Evolutionary conservation across 2,888 invertebrate species (phyloP), one percentile per base, ranked within the genome.

Genomic region (Chaetogeoica ovagalla): DNA sequence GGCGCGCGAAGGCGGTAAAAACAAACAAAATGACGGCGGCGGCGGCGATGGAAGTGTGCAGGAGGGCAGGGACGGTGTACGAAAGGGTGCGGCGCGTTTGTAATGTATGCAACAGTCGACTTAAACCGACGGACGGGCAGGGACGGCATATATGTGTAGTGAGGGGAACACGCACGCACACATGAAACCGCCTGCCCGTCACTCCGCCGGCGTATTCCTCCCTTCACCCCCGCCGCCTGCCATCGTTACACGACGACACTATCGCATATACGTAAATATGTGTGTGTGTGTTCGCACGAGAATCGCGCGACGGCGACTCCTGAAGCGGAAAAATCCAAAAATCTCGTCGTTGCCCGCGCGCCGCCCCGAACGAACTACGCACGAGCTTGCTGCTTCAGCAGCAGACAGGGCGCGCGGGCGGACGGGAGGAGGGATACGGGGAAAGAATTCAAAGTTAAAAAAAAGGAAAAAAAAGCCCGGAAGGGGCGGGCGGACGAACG

Each of bases 21-120:
- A 82, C 77, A 82, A 74, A 82, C 72, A 74, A 76, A 81, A 74
- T 66, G 74, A 82, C 69, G 81, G 82, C 66, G 60, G 71, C 83
- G 83, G 83, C 82, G 84, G 83, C 83, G 84, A 30, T 30, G 30
- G 30, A 30, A 30, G 30, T 30, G 84, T 82, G 82, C 82, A 81
- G 83, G 87, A 4, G 85, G 86, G 85, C 87, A 86, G 86, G 85
- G 85, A 1, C 30, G 30, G 30, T 30, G 30, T 30, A 30, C 30
- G 30, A 30, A 30, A 30, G 30, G 30, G 30, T 30, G 85, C 82
- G 63, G 70, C 43, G 71, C 79, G 79, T 69, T 65, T 69, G 63
- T 73, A 73, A 74, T 77, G 73, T 75, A 66, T 72, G 77, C 75
- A 79, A 72, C 74, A 74, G 81, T 79, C 79, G 79, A 79, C 79